Percentiles rank a stretch among this genome's conserved stretches.
phyloP scores from a whole-genome alignment of 1,140 invertebrate species.

The Calephelis virginiensis region DNA sequence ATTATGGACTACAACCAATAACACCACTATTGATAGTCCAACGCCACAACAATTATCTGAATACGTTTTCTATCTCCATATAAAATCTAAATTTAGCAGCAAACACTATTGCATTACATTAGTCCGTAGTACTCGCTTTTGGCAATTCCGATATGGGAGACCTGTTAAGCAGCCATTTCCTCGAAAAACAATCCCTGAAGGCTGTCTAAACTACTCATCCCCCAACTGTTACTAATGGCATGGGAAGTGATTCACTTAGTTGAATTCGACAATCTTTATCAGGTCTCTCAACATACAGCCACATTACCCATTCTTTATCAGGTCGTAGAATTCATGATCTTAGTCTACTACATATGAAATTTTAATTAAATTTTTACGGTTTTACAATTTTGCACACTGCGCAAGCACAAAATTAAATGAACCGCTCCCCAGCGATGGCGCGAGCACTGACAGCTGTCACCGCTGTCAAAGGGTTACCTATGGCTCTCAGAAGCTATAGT shows the following conservation, averaged over 20 bases:
- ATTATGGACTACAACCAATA: constrained; percentile 8
- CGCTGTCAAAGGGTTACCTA: too few species aligned
- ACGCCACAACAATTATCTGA: constrained; percentile 12
- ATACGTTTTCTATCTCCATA: constrained; percentile 19
- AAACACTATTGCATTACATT: constrained; percentile 22
- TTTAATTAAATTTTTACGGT: too few species aligned
- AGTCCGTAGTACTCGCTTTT: constrained; percentile 23
- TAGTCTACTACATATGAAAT: constrained; percentile 11
- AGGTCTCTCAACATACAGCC: constrained; percentile 17
- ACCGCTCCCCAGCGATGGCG: too few species aligned
- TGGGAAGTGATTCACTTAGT: constrained; percentile 19
- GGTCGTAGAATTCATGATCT: constrained; percentile 25
- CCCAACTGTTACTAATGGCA: background rate
- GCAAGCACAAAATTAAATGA: too few species aligned
- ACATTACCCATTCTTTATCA: constrained; percentile 14
- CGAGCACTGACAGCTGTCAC: too few species aligned
- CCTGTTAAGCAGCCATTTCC: background rate
- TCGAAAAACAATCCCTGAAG: constrained; percentile 25
- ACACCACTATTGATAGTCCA: background rate
- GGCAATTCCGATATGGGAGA: constrained; percentile 5
- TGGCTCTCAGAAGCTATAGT: too few species aligned
- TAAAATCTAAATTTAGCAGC: constrained; percentile 1
- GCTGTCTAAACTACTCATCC: constrained; percentile 12
- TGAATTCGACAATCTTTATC: constrained; percentile 16
- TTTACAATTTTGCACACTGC: too few species aligned